Evolutionary conservation across 2,888 invertebrate species (phyloP), one percentile per base, ranked within the genome.

Genomic region (Dryadula phaetusa): DNA sequence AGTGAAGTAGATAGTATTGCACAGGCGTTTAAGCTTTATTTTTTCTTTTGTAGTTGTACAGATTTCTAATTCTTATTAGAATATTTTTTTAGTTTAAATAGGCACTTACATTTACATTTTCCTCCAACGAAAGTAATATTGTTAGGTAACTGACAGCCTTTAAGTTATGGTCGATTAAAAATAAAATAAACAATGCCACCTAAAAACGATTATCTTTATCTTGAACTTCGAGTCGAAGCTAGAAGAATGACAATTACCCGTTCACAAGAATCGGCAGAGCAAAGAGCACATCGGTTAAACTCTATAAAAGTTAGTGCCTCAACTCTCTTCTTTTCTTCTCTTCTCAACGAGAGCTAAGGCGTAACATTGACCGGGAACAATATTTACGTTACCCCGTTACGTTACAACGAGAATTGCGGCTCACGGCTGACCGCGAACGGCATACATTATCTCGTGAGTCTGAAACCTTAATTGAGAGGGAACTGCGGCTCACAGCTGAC

Each of bases 381-480:
- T 3, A 40, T 40, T 14, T 12, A n/a, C n/a, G n/a, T 40, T n/a
- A 40, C n/a, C 40, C n/a, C 40, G n/a, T 3, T 37, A 16, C 34
- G 10, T 32, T 25, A 46, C 46, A 47, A 46, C 47, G 47, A 46
- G 47, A 62, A 47, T 62, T 62, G 20, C 47, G 62, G 3, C 49
- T 62, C 37, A 62, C 62, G 7, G 47, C 49, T 49, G 62, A 62
- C 49, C 49, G 62, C 47, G 62, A 62, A 62, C 32, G 40, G 34
- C 62, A 62, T 65, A 46, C 20, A 46, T 37, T 37, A 65, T 65
- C 44, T 22, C 65, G 62, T 18, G 60, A 62, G 62, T 69, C 62
- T 25, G 69, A 69, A 65, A 65, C 62, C 64, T 62, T 16, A 52
- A 69, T 62, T 69, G 62, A 69, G 58, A 65, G 69, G 65, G 58